Conservation (phyloP, 2,797 vertebrate species). For the Coccyzus lansbergi region DNA sequence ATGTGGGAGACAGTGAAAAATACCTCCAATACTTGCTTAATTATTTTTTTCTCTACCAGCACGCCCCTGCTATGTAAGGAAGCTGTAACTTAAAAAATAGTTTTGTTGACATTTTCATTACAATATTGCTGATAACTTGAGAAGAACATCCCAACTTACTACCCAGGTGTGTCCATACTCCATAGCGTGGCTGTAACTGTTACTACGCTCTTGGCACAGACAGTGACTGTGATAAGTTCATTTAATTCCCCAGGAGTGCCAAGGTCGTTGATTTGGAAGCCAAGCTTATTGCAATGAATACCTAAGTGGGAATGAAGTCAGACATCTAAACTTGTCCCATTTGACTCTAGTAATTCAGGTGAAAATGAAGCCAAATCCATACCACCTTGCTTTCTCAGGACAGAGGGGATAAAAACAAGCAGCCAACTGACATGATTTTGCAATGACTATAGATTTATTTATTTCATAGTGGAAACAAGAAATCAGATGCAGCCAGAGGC, state of each 20-base stretch:
- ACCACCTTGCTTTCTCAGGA: background rate
- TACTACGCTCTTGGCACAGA: background rate
- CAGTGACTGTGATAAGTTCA: background rate
- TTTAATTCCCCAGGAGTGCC: background rate
- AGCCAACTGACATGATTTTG: background rate
- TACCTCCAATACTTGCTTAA: background rate
- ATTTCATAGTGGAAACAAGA: accelerated
- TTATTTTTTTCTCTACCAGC: background rate
- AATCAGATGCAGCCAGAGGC: constrained; percentile 5
- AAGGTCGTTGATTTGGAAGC: background rate
- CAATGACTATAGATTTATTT: background rate
- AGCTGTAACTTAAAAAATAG: background rate
- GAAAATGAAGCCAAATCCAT: background rate
- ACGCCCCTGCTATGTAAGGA: background rate
- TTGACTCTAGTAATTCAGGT: background rate
- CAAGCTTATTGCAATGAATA: background rate
- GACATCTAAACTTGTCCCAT: background rate
- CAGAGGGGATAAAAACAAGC: background rate
- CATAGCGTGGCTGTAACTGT: background rate
- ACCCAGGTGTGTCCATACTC: background rate
- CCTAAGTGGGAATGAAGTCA: background rate
- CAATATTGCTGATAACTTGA: background rate
- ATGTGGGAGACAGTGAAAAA: constrained; percentile 9
- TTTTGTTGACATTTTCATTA: constrained; percentile 22
- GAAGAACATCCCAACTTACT: background rate